phyloP scores from a whole-genome alignment of 2,113 vertebrate species.

The Aix galericulata region DNA sequence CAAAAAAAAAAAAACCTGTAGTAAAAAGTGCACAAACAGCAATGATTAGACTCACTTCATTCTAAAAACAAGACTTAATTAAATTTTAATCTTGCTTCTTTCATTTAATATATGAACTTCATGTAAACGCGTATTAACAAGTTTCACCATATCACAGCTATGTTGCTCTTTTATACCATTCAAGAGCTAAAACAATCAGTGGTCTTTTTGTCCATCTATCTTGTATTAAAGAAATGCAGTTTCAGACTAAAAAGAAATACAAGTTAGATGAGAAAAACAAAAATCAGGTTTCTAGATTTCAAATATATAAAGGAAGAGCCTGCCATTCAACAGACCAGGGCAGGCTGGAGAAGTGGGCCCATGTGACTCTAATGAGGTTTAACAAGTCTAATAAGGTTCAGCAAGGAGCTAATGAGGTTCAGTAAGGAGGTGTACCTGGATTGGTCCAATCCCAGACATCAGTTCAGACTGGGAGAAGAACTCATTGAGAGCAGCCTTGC shows the following conservation, averaged over 20 bases:
- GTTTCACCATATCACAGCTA: not conserved
- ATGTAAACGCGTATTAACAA: not conserved
- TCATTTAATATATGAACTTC: not conserved
- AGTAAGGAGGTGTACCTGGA: too few relatives aligned
- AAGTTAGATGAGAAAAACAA: not conserved
- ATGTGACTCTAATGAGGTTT: too few relatives aligned
- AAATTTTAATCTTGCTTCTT: constrained; percentile 22
- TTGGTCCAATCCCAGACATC: too few relatives aligned
- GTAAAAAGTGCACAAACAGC: constrained; percentile 19
- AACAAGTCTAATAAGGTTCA: too few relatives aligned
- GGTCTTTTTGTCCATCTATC: not conserved
- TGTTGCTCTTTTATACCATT: not conserved
- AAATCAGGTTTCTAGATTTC: not conserved
- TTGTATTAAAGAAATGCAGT: not conserved
- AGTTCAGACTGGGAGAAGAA: too few relatives aligned
- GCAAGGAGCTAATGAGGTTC: too few relatives aligned
- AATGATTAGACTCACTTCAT: constrained; percentile 45
- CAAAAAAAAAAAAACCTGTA: not conserved
- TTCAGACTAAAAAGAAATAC: not conserved
- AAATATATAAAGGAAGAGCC: not conserved
- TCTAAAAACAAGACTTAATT: constrained; percentile 27
- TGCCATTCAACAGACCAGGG: too few relatives aligned
- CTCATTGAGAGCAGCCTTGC: too few relatives aligned
- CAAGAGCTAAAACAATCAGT: not conserved
- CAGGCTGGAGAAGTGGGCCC: too few relatives aligned